Evolutionary conservation across 2,113 vertebrate species (phyloP).

Genomic region (Lycocorax pyrrhopterus): DNA sequence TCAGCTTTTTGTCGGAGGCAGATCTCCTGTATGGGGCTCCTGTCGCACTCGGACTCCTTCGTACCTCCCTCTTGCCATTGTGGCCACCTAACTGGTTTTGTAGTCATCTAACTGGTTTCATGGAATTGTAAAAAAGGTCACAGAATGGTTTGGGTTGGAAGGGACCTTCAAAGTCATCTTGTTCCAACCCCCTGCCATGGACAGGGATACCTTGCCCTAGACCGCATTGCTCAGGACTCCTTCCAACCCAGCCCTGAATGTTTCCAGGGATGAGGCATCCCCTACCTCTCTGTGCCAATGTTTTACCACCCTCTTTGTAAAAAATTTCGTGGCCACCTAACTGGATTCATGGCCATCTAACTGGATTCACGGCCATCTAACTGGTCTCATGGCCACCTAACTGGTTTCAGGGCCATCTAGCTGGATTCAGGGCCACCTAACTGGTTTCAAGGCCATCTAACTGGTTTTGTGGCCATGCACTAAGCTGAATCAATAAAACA

Average conservation of each 20-base stretch:
- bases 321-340: too few species aligned
- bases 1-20: accelerated
- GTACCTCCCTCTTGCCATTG: accelerated
- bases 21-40: accelerated
- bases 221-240: neutral
- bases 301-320: neutral
- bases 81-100: neutral
- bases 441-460: neutral
- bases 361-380: neutral
- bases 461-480: accelerated
- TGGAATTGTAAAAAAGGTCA: neutral
- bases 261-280: neutral
- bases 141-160: neutral
- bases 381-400: too few species aligned
- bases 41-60: accelerated
- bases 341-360: neutral
- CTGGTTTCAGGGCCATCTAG: neutral
- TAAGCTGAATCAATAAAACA: neutral
- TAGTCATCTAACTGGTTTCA: accelerated
- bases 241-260: accelerated
- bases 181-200: neutral
- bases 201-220: neutral
- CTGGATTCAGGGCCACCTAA: neutral
- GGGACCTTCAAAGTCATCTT: neutral
- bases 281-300: neutral